Conservation (phyloP, 2,797 vertebrate genomes). For the Sciurus carolinensis region DNA sequence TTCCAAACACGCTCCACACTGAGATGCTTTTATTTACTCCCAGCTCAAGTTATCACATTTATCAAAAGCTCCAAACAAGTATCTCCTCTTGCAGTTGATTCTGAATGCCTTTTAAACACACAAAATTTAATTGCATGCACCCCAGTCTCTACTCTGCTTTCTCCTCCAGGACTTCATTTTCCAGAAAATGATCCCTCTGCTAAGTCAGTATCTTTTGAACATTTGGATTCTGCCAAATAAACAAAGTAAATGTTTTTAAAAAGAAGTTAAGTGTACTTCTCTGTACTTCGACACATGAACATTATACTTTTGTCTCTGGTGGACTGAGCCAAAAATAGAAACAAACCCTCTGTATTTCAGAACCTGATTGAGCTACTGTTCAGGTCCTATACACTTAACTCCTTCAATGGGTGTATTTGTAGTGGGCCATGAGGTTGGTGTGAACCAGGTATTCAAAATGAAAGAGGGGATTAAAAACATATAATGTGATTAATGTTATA, state of each 20-base stretch:
- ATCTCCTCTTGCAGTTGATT: not conserved
- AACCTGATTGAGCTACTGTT: not conserved
- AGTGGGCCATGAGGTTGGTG: not conserved
- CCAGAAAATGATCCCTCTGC: not conserved
- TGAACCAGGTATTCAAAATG: slow-evolving; percentile 43
- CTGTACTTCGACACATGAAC: not conserved
- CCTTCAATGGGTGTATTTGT: not conserved
- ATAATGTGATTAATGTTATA: slow-evolving; percentile 16
- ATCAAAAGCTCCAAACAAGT: not conserved
- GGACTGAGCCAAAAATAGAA: slow-evolving; percentile 16
- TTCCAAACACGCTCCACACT: not conserved
- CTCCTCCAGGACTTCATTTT: not conserved
- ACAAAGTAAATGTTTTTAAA: not conserved
- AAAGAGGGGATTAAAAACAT: not conserved
- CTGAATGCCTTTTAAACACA: not conserved
- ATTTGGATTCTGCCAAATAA: slow-evolving; percentile 55
- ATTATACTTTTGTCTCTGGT: slow-evolving; percentile 16
- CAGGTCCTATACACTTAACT: not conserved
- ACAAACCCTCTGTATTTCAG: slow-evolving; percentile 15
- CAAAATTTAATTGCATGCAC: not conserved
- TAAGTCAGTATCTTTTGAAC: slow-evolving; percentile 21
- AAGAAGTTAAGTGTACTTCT: not conserved
- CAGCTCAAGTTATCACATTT: not conserved
- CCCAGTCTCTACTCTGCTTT: not conserved
- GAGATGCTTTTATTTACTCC: slow-evolving; percentile 8